A percentile compares a stretch with the other conserved stretches of the same genome.
These are phyloP conservation scores for Pogonomyrmex californicus DNA, from an alignment of 1,140 invertebrate species.

Conservation along the genomic window DNA sequence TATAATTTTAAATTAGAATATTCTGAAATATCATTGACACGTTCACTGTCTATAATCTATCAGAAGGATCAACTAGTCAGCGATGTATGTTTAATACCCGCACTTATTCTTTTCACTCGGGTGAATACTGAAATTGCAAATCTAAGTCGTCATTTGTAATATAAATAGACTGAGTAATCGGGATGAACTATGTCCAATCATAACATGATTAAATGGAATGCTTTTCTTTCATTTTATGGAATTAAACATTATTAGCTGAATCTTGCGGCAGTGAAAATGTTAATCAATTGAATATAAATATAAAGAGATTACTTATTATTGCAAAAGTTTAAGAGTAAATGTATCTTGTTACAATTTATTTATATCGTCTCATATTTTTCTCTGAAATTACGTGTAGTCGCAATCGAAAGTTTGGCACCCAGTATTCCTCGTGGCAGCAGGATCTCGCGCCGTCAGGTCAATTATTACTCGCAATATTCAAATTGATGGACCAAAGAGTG, in stretches of 20 bases:
- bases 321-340: not conserved
- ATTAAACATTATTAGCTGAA: too few relatives aligned
- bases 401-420: not conserved
- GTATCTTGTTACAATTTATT: not conserved
- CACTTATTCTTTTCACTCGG: too few relatives aligned
- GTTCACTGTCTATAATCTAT: too few relatives aligned
- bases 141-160: too few relatives aligned
- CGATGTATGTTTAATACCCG: too few relatives aligned
- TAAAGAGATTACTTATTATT: not conserved
- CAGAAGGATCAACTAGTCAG: too few relatives aligned
- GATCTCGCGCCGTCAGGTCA: conserved; percentile 66
- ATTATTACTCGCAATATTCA: conserved; percentile 71
- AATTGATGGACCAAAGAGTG: conserved; percentile 74
- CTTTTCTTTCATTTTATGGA: too few relatives aligned
- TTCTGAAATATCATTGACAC: not conserved
- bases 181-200: too few relatives aligned
- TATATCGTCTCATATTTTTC: not conserved
- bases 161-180: too few relatives aligned
- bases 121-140: too few relatives aligned
- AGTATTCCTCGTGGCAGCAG: conserved; percentile 19
- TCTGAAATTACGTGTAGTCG: not conserved
- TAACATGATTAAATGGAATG: too few relatives aligned
- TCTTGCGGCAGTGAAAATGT: too few relatives aligned
- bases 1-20: not conserved
- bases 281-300: not conserved